Evolutionary conservation across 2,888 invertebrate species (phyloP).

Genomic region (Sphaerophoria rueppellii): DNA sequence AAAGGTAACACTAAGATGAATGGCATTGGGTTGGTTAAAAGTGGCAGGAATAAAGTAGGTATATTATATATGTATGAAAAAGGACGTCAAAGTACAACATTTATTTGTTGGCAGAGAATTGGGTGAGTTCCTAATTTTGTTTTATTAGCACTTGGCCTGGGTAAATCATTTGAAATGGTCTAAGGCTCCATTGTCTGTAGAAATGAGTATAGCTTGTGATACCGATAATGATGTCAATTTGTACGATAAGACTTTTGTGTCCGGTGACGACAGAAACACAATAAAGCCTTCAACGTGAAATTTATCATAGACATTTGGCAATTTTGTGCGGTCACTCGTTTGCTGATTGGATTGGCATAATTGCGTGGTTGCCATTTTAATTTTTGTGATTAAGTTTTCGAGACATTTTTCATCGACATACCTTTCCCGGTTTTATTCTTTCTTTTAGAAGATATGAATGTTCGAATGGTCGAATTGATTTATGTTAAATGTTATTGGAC

Average conservation of each 20-base stretch:
- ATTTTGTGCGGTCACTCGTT: conserved; percentile 11
- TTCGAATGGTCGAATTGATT: conserved; percentile 56
- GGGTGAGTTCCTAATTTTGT: conserved; percentile 36
- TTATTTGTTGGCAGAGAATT: background rate
- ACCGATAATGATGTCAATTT: conserved; percentile 68
- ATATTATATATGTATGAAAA: no score
- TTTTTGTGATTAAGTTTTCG: conserved; percentile 41
- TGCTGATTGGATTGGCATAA: conserved; percentile 21
- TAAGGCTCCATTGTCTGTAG: no score
- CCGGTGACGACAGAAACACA: conserved; percentile 13
- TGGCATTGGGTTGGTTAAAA: conserved; percentile 12
- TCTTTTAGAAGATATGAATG: background rate
- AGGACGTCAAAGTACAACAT: conserved; percentile 1
- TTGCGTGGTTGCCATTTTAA: conserved; percentile 42
- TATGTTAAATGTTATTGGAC: conserved; percentile 59
- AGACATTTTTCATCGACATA: background rate
- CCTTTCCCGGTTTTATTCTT: background rate
- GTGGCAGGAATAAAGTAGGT: background rate
- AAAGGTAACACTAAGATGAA: conserved; percentile 54
- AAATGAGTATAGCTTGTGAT: background rate
- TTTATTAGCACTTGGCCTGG: conserved; percentile 40
- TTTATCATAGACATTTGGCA: background rate
- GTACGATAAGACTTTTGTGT: conserved; percentile 57
- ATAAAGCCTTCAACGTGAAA: conserved; percentile 20
- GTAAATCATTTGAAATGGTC: conserved; percentile 60